These are phyloP conservation scores for Penaeus chinensis DNA, from an alignment of 1,140 invertebrate species.

Conservation along the genomic window DNA sequence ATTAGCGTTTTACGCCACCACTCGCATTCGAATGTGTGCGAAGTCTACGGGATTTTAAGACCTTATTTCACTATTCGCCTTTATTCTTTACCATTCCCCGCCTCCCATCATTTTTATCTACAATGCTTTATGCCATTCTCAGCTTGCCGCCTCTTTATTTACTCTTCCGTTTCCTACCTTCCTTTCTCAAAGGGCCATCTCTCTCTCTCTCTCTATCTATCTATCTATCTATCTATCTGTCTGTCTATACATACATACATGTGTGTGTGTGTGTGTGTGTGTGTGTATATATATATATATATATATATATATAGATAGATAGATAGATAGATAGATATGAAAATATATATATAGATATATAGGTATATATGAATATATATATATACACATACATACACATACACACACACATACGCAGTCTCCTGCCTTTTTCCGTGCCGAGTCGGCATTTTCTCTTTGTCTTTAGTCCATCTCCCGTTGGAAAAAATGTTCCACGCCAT, in stretches of 20 bases:
- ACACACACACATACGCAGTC: too few species aligned
- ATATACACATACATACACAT: background rate
- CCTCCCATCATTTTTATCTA: too few species aligned
- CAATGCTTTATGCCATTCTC: background rate
- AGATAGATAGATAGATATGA: conserved; percentile 5
- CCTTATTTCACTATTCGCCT: too few species aligned
- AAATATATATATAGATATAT: background rate
- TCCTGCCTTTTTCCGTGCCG: too few species aligned
- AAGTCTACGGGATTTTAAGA: too few species aligned
- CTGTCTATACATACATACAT: background rate
- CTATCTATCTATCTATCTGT: background rate
- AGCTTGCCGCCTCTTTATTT: background rate
- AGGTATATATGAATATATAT: conserved; percentile 12
- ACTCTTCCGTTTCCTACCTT: background rate
- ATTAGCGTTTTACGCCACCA: too few species aligned
- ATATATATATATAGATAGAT: conserved; percentile 7
- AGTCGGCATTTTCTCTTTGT: too few species aligned
- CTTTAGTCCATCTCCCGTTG: too few species aligned
- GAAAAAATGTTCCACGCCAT: too few species aligned
- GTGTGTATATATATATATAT: background rate
- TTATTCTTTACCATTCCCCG: too few species aligned
- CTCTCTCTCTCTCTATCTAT: background rate
- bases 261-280: background rate
- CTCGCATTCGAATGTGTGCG: too few species aligned
- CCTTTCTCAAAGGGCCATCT: background rate